Base-by-base conservation (phyloP, 2,888 invertebrate species). In the Lissonota sp. region DNA sequence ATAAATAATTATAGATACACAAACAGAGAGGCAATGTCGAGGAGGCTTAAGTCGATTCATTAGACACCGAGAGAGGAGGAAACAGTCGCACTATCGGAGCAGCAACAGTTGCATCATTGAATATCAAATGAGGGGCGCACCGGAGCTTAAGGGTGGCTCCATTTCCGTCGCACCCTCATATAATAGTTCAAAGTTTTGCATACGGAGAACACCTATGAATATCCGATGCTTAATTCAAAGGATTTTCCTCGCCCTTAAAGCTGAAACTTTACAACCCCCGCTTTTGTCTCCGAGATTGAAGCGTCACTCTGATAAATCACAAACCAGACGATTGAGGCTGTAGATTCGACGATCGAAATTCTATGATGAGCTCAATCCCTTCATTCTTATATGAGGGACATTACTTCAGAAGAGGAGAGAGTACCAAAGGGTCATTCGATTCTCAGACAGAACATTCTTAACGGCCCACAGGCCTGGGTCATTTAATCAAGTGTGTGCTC, bases 181-280 rank as follows among this genome's bases (percentile, higher is more conserved):
- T 16, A 72, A 74, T 44, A 51, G 82, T 69, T 70, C 83, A 70
- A 82, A 86, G 88, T 88, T 90, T 90, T 90, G 89, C 89, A 88
- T 89, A 86, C 85, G 85, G 26, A 82, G 80, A 71, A 66, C 26
- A 26, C 40, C 86, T 85, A 89, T 89, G 88, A 89, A 90, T 90
- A 83, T 82, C 77, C 51, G 63, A 70, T 79, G 73, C 79, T 84
- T 75, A 83, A 85, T 84, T 81, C 70, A 79, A 85, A 83, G 76
- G 60, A 57, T 66, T 70, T 63, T 53, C 26, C 26, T 26, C 26
- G 26, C 26, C 26, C 26, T 26, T 26, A 26, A 1, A 26, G 26
- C 26, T 26, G 26, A 26, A 26, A 26, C 26, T 26, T 26, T 26
- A 26, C 26, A 26, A 26, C 26, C 26, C 26, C 26, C 3, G 26